A percentile compares a stretch with the other conserved stretches of the same genome.
These are phyloP conservation scores for Glaucidium brasilianum DNA, from an alignment of 2,113 vertebrate species.

Conservation along the genomic window DNA sequence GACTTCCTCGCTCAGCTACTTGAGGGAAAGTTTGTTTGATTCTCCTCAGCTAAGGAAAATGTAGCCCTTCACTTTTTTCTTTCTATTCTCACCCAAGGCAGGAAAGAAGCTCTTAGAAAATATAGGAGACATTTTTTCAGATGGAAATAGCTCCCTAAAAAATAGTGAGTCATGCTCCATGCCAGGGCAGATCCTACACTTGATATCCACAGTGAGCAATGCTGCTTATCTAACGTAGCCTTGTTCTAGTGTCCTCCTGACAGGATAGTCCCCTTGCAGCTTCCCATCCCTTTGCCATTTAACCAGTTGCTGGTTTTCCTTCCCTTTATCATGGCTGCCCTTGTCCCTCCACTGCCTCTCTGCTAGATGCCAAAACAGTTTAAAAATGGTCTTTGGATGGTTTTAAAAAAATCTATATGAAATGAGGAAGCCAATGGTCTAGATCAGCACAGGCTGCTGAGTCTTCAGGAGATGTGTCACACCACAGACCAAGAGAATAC, in stretches of 20 bases:
- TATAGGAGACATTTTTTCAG: not conserved
- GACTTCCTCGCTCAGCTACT: slow-evolving; percentile 20
- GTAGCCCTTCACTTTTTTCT: not conserved
- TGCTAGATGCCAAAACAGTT: not conserved
- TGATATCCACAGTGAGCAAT: not conserved
- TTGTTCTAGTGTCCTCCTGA: not conserved
- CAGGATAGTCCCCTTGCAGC: not conserved
- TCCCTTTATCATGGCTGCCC: not conserved
- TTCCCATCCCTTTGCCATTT: not conserved
- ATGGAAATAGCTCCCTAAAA: slow-evolving; percentile 41
- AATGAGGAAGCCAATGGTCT: not conserved
- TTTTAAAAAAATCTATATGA: not conserved
- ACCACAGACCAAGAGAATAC: not conserved
- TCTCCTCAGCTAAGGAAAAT: not conserved
- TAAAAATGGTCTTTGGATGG: not conserved
- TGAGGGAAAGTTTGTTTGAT: slow-evolving; percentile 31
- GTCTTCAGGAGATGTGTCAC: not conserved
- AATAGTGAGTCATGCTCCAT: not conserved
- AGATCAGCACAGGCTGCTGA: not conserved
- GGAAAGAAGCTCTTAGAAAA: not conserved
- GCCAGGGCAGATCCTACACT: accelerated
- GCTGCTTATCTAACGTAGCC: not conserved
- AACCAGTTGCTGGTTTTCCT: not conserved
- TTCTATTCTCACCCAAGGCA: not conserved
- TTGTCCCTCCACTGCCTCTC: not conserved